Evolutionary conservation across 64 coral and sea anemone genomes (phyloP).

Genomic region (Platygyra sinensis): DNA sequence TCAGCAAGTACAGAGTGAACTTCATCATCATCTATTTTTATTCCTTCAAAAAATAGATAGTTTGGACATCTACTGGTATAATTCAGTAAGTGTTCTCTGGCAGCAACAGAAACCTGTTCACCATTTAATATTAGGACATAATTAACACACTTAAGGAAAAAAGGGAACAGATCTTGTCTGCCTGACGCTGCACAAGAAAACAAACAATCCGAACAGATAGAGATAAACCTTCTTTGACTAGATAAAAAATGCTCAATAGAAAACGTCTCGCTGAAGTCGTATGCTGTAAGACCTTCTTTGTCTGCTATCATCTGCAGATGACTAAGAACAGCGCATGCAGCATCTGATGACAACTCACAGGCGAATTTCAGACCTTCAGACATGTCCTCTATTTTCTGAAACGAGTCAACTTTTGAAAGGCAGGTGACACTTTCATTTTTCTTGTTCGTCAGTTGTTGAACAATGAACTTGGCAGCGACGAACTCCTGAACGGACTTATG

Average conservation of each 20-base stretch:
- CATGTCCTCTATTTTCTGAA: too few relatives aligned
- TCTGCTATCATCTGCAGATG: not conserved
- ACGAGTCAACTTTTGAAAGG: too few relatives aligned
- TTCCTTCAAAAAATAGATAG: not conserved
- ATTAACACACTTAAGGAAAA: not conserved
- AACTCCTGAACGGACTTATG: too few relatives aligned
- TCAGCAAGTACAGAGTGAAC: not conserved
- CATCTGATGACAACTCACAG: too few relatives aligned
- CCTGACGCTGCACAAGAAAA: not conserved
- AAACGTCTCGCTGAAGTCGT: not conserved
- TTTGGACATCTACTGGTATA: not conserved
- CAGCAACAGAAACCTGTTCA: not conserved
- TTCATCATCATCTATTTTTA: not conserved
- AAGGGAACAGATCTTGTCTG: not conserved
- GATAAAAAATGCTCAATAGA: not conserved
- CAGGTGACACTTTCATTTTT: too few relatives aligned
- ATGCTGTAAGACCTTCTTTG: not conserved
- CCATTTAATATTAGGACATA: not conserved
- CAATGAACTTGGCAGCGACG: too few relatives aligned
- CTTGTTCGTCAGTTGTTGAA: too few relatives aligned
- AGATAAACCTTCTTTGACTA: not conserved
- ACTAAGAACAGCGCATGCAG: not conserved
- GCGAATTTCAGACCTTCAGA: too few relatives aligned
- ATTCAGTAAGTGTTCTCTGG: not conserved
- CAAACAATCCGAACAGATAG: not conserved